Conservation (phyloP, 2,797 vertebrate genomes). For the Hybognathus amarus region DNA sequence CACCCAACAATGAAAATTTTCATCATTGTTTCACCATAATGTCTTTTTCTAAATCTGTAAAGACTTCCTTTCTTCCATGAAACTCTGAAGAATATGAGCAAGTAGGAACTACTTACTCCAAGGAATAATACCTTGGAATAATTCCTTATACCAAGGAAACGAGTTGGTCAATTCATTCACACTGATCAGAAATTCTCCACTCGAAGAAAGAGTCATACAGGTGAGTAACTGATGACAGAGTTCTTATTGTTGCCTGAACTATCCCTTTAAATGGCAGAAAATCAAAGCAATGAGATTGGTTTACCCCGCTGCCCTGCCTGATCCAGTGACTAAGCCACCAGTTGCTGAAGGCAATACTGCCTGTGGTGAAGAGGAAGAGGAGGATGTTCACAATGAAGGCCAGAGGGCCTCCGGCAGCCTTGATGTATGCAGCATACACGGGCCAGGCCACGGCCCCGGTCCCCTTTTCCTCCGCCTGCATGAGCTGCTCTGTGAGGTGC, state of each 20-base stretch:
- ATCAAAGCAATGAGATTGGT: slow-evolving; percentile 49
- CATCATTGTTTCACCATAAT: not conserved
- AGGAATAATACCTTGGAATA: too few relatives aligned
- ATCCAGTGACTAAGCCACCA: slow-evolving; percentile 90
- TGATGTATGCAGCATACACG: slow-evolving; percentile 81
- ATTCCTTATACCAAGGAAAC: too few relatives aligned
- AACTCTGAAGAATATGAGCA: not conserved
- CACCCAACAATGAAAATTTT: slow-evolving; percentile 2
- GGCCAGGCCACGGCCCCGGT: slow-evolving; percentile 77
- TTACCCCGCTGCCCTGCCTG: slow-evolving; percentile 84
- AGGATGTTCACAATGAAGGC: slow-evolving; percentile 77
- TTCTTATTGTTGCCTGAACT: not conserved
- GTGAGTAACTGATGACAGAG: not conserved
- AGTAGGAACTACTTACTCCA: too few relatives aligned
- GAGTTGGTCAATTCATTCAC: not conserved
- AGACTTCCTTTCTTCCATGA: not conserved
- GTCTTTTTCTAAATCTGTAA: not conserved
- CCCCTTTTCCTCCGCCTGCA: slow-evolving; percentile 82
- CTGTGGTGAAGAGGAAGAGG: slow-evolving; percentile 82
- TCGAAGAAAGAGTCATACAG: not conserved
- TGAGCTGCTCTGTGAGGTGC: slow-evolving; percentile 72
- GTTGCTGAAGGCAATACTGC: slow-evolving; percentile 82
- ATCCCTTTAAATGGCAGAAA: not conserved
- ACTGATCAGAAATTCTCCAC: not conserved
- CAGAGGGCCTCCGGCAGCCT: slow-evolving; percentile 80